These are phyloP conservation scores for Drosophila bocki DNA, from an alignment of 1,140 invertebrate genomes.

Conservation along the genomic window DNA sequence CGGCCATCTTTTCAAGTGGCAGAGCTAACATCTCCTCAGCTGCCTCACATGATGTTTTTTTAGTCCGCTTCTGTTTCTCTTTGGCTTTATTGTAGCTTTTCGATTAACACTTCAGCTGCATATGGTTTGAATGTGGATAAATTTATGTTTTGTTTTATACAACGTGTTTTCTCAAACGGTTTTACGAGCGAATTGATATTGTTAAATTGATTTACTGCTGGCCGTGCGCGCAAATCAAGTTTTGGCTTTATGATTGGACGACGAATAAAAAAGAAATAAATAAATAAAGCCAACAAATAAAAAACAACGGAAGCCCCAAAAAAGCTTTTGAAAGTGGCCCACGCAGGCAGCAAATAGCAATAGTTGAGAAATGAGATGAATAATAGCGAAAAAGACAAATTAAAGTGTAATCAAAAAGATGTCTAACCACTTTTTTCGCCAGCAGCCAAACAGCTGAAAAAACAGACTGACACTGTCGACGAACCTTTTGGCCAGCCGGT, in stretches of 20 bases:
- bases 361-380: slow-evolving; percentile 69
- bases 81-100: slow-evolving; percentile 37
- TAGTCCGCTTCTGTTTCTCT: slow-evolving; percentile 27
- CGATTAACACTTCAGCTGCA: slow-evolving; percentile 67
- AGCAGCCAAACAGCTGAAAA: slow-evolving; percentile 72
- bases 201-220: slow-evolving; percentile 69
- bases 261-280: slow-evolving; percentile 30
- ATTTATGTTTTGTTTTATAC: slow-evolving; percentile 25
- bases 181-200: slow-evolving; percentile 48
- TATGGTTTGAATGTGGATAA: slow-evolving; percentile 33
- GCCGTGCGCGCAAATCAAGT: slow-evolving; percentile 57
- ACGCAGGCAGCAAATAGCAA: slow-evolving; percentile 72
- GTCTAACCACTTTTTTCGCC: slow-evolving; percentile 73
- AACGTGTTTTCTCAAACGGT: slow-evolving; percentile 32
- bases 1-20: slow-evolving; percentile 74
- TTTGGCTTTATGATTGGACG: slow-evolving; percentile 46
- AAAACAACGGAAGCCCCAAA: slow-evolving; percentile 32
- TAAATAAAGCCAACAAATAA: slow-evolving; percentile 33
- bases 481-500: slow-evolving; percentile 75
- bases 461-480: slow-evolving; percentile 65
- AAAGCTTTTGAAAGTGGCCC: slow-evolving; percentile 71
- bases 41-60: slow-evolving; percentile 59
- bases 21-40: slow-evolving; percentile 41
- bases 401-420: slow-evolving; percentile 79
- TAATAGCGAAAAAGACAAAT: slow-evolving; percentile 71